phyloP scores from a whole-genome alignment of 2,888 invertebrate genomes.

The Prosopocoilus inquinatus region DNA sequence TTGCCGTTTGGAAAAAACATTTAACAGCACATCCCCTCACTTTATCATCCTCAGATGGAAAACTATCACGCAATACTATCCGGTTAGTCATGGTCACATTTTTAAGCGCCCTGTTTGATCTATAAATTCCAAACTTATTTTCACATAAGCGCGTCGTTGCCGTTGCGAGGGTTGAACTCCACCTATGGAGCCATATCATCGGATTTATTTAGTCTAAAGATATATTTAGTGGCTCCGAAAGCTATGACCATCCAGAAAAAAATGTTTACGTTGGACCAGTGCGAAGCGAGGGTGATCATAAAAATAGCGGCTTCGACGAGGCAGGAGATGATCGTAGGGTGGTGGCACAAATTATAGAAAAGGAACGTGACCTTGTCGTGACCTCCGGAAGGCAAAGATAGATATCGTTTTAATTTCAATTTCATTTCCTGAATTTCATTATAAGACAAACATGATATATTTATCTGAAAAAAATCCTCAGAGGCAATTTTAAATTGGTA shows the following conservation, averaged over 20 bases:
- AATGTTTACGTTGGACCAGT: neutral
- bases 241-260: slow-evolving; percentile 8
- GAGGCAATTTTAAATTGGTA: too few species aligned
- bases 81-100: too few species aligned
- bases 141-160: neutral
- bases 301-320: neutral
- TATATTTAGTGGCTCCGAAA: slow-evolving; percentile 14
- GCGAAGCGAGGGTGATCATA: neutral
- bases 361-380: neutral
- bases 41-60: too few species aligned
- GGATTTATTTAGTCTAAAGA: slow-evolving; percentile 13
- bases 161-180: neutral
- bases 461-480: too few species aligned
- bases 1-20: too few species aligned
- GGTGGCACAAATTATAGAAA: neutral
- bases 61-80: too few species aligned
- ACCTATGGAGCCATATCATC: neutral
- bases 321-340: neutral
- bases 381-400: slow-evolving; percentile 3
- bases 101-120: neutral
- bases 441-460: too few species aligned
- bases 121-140: neutral
- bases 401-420: neutral
- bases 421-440: too few species aligned
- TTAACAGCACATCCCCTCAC: too few species aligned